A percentile compares a stretch with the other conserved stretches of the same genome.
These are phyloP conservation scores for Cettia cetti DNA, from an alignment of 2,113 vertebrate genomes.

Conservation along the genomic window DNA sequence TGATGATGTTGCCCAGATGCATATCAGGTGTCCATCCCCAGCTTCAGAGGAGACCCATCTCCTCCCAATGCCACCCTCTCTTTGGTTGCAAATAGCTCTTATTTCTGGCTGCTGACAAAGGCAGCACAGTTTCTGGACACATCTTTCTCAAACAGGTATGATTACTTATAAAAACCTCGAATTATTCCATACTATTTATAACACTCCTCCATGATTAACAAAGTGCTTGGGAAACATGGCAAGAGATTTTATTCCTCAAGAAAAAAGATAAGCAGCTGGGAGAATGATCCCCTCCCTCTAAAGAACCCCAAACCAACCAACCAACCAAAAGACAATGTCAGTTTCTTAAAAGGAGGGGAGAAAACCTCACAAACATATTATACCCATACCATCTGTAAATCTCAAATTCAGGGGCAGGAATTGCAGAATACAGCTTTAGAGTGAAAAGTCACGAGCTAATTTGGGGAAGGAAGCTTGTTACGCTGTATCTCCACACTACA, in stretches of 20 bases:
- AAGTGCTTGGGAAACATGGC: neutral
- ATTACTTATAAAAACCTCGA: too few relatives aligned
- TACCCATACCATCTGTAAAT: neutral
- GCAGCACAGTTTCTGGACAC: too few relatives aligned
- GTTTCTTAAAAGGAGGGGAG: neutral
- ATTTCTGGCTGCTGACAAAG: too few relatives aligned
- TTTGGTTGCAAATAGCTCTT: too few relatives aligned
- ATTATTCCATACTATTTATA: too few relatives aligned
- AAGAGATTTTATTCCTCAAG: neutral
- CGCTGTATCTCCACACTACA: neutral
- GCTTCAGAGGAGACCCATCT: too few relatives aligned
- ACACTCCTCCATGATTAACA: neutral
- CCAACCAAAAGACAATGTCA: neutral
- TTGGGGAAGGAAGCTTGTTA: neutral
- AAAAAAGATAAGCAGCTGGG: neutral
- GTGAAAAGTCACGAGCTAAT: neutral
- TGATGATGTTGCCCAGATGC: too few relatives aligned
- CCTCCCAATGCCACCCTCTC: too few relatives aligned
- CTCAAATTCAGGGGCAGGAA: neutral
- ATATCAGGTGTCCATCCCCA: too few relatives aligned
- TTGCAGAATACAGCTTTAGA: neutral
- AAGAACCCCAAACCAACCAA: neutral
- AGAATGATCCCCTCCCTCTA: neutral
- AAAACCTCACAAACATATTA: neutral
- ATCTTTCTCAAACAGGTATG: too few relatives aligned